Evolutionary conservation across 1,140 invertebrate genomes (phyloP), one percentile per base, ranked within the genome.

Genomic region (Lepidurus apus): DNA sequence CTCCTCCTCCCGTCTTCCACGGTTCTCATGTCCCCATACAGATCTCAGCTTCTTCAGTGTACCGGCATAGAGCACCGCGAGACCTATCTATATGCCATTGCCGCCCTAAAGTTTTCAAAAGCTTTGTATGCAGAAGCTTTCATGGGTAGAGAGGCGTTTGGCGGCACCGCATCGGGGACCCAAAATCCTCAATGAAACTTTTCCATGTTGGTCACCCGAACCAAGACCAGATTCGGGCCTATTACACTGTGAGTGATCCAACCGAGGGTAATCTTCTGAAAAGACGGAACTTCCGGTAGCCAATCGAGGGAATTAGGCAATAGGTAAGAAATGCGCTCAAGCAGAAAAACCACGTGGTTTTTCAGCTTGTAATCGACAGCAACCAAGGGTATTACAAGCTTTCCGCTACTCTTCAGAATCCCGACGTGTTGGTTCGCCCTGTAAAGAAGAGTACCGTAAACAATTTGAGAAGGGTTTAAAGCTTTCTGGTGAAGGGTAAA

Each of bases 81-180:
- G 53, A 4, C 17, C 6, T 9, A 65, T 65, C 45, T 65, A 21
- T 21, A 65, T 7, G 53, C 21, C 13, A 13, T 65, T 65, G 53
- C 53, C 53, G 53, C 53, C 53, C 13, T 21, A 13, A 7, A 65
- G 10, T 65, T 21, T 65, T 13, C 17, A 65, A 65, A 65, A 65
- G 53, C 53, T 65, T 65, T 65, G 53, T 21, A 65, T 65, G 53
- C 53, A 65, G 53, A 65, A 65, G 53, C 53, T 65, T 13, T 65
- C 21, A 21, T n/a, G 21, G 13, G 4, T 7, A 17, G 21, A 65
- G 53, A 65, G 53, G 53, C 53, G 53, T 65, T 65, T 65, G 21
- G 53, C 53, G 53, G 53, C 53, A 21, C 17, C 53, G 21, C 53
- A 65, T 21, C 17, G 53, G 13, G 53, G 53, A 13, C 53, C 53